phyloP scores from a whole-genome alignment of 2,888 invertebrate species.

The Micropterix aruncella region DNA sequence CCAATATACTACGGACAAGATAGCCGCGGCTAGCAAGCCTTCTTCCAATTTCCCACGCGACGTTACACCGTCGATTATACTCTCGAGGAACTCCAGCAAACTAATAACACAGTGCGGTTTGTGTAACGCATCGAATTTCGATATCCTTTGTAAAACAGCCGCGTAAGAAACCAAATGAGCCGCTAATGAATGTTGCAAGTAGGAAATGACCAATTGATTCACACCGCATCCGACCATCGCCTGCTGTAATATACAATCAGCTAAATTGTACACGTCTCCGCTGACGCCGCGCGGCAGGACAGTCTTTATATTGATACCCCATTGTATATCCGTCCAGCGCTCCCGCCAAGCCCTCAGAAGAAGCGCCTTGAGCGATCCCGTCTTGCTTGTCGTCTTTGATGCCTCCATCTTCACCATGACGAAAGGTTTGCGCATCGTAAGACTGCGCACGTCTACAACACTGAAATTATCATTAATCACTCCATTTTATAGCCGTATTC shows the following conservation, averaged over 20 bases:
- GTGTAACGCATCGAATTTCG: conserved; percentile 76
- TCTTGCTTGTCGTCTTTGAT: conserved; percentile 71
- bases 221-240: conserved; percentile 88
- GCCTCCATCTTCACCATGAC: conserved; percentile 45
- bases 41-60: conserved; percentile 79
- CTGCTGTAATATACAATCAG: conserved; percentile 88
- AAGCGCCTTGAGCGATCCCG: conserved; percentile 65
- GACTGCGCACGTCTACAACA: too few species aligned
- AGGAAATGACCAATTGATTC: conserved; percentile 81
- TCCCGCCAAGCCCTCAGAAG: conserved; percentile 86
- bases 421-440: conserved; percentile 12
- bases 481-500: too few species aligned
- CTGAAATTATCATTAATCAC: too few species aligned
- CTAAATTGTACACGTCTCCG: conserved; percentile 85
- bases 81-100: conserved; percentile 72
- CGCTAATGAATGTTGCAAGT: conserved; percentile 81
- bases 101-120: conserved; percentile 82
- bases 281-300: conserved; percentile 79
- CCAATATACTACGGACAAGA: conserved; percentile 75
- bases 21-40: conserved; percentile 65
- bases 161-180: conserved; percentile 86
- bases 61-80: conserved; percentile 44
- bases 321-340: conserved; percentile 89
- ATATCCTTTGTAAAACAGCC: conserved; percentile 75
- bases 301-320: conserved; percentile 94